Base-by-base conservation (phyloP, 2,113 vertebrate species). In the Sylvia atricapilla region DNA sequence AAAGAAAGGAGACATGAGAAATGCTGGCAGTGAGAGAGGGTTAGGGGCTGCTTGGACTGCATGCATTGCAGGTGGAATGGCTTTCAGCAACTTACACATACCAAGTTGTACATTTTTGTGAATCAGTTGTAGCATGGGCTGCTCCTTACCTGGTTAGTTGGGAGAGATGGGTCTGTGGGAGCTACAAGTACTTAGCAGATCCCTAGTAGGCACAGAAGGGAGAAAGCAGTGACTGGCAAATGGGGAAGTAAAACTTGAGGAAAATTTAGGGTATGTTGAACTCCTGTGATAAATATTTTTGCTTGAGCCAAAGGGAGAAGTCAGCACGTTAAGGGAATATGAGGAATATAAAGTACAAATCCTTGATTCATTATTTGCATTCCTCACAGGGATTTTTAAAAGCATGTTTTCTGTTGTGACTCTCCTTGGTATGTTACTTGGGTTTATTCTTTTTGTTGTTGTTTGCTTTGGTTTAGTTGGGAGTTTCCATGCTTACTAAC, bases 71-170 rank as follows among this genome's bases (percentile, higher is more conserved):
- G 25, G 39, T 46, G n/a, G 70, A 49, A 16, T 12, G 31, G 35
- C 62, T 60, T 72, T 79, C 66, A 68, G 43, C 47, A 27, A 60
- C 37, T 47, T 28, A 25, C 1, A 1, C 11, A 0, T 17, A 23
- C 23, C 9, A 22, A n/a, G 6, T 19, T n/a, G 35, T 17, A 10
- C 1, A 0, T 31, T 30, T 55, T 27, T 58, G 30, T 50, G 28
- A 58, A 19, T 15, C 22, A 22, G 1, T 20, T 81, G 24, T 11
- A 43, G 33, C 21, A 11, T 0, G 0, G 16, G 19, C 28, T 58
- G 15, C 7, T n/a, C 46, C 68, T 79, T 41, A 35, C 14, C 28
- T 1, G 1, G 24, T 39, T 37, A 3, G 6, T 6, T 55, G 55
- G 58, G 41, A 64, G 49, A 35, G 24, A 25, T 25, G 63, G 18